Percentiles rank a stretch among this genome's conserved stretches.
Conservation (phyloP, 2,113 vertebrate genomes). For the Amblyopsis rosae region DNA sequence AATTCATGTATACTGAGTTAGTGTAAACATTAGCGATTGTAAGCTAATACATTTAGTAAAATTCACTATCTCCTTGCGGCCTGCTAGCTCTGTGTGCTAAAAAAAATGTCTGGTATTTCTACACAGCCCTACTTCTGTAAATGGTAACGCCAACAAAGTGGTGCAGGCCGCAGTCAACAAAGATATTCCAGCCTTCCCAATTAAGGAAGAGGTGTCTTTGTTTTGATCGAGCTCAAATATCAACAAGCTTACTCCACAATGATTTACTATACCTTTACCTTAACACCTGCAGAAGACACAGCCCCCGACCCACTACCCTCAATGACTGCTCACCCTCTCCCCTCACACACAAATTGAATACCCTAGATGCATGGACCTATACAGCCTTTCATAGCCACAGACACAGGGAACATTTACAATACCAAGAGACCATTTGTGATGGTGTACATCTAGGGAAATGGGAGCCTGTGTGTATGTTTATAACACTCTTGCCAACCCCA, state of each 20-base stretch:
- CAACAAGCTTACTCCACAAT: no score
- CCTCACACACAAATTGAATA: constrained; percentile 36
- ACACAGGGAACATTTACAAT: constrained; percentile 36
- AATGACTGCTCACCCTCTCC: constrained; percentile 4
- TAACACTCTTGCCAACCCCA: constrained; percentile 41
- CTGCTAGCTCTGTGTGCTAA: no score
- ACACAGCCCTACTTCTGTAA: neutral
- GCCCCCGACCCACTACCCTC: constrained; percentile 37
- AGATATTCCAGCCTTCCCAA: no score
- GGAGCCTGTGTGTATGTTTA: constrained; percentile 15
- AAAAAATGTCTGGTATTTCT: neutral
- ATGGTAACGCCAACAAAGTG: no score
- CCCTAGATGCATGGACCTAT: constrained; percentile 55
- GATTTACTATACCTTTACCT: constrained; percentile 8
- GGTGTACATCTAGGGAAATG: constrained; percentile 36
- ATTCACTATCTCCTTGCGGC: no score
- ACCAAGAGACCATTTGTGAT: constrained; percentile 42
- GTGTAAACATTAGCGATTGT: constrained; percentile 19
- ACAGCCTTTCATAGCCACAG: constrained; percentile 42
- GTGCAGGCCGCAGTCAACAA: neutral
- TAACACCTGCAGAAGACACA: constrained; percentile 66
- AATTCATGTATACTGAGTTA: constrained; percentile 9
- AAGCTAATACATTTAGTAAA: no score
- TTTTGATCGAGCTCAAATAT: no score
- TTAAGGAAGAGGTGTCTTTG: no score